A percentile compares a stretch with the other conserved stretches of the same genome.
Evolutionary conservation across 2,888 invertebrate species (phyloP).

Genomic region (Thumatha senex): DNA sequence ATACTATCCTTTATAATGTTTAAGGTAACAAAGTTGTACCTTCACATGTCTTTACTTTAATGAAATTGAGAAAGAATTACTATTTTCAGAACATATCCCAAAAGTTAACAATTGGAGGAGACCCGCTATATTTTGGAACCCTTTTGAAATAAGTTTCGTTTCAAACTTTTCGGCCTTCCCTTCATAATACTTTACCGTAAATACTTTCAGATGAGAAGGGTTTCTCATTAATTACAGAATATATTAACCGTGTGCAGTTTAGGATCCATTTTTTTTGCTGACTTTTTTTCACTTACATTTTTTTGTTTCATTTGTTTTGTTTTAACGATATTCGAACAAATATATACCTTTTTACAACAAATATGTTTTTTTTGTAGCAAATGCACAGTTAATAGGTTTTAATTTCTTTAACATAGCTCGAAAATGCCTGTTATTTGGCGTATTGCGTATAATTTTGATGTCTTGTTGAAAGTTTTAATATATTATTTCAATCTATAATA

Average conservation of each 20-base stretch:
- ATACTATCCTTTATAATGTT: no score
- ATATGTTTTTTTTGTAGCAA: no score
- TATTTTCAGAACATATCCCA: not conserved
- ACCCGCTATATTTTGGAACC: conserved; percentile 1
- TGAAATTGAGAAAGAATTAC: not conserved
- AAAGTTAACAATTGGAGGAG: not conserved
- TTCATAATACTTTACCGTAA: conserved; percentile 1
- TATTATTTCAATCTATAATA: no score
- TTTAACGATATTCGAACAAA: not conserved
- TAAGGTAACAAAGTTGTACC: no score
- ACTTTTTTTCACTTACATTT: no score
- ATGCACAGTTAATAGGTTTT: no score
- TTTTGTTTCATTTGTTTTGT: not conserved
- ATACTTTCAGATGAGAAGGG: conserved; percentile 1
- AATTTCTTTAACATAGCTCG: no score
- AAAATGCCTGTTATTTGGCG: no score
- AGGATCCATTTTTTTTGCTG: not conserved
- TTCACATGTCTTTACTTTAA: not conserved
- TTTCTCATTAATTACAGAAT: conserved; percentile 2
- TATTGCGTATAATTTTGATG: no score
- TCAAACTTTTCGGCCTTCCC: conserved; percentile 3
- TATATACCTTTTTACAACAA: no score
- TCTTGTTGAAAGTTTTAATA: no score
- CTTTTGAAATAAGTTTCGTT: conserved; percentile 5
- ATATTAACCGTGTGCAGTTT: not conserved